Evolutionary conservation across 2,113 vertebrate species (phyloP), one percentile per base, ranked within the genome.

Genomic region (Balaeniceps rex): DNA sequence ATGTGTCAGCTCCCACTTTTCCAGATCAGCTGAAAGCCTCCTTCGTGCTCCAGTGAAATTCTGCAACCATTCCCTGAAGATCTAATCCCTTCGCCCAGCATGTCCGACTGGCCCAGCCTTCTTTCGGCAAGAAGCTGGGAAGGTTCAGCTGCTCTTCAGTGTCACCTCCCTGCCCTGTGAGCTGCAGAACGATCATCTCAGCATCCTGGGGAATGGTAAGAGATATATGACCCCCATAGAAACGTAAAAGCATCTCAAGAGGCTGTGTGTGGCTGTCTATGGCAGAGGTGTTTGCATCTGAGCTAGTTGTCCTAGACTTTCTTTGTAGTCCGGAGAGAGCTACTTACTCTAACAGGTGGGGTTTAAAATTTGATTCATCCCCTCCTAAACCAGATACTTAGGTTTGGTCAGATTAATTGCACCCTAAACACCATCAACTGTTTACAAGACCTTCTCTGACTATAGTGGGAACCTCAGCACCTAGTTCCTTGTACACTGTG

Each of bases 171-270:
- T 75, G 33, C 68, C 60, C 69, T 47, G 72, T 6, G 5, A 94
- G 68, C 25, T 92, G 79, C 80, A 92, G 40, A 93, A 61, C 2
- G 11, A 47, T 72, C 78, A 68, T 75, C 65, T 81, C 64, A 42
- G 21, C 26, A 1, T 61, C 82, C 93, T 83, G 66, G 54, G 58
- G 74, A 87, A 94, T 61, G 93, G 81, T 96, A 97, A 95, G 91
- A 87, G 19, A 71, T 22, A 71, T 22, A 66, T 9, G 19, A 87
- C 34, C 44, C 60, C 52, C 4, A 1, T 10, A 60, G 52, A 83
- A 90, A 87, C 36, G 19, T 47, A 54, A 88, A 87, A 87, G 40
- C 26, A 31, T 75, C 38, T 88, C 42, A 69, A 54, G 64, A 74
- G 36, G 33, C 47, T 77, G 19, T 40, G 19, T 36, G 54, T 77